Conservation (phyloP, 2,888 invertebrate species). For the Trachelus iudaicus region DNA sequence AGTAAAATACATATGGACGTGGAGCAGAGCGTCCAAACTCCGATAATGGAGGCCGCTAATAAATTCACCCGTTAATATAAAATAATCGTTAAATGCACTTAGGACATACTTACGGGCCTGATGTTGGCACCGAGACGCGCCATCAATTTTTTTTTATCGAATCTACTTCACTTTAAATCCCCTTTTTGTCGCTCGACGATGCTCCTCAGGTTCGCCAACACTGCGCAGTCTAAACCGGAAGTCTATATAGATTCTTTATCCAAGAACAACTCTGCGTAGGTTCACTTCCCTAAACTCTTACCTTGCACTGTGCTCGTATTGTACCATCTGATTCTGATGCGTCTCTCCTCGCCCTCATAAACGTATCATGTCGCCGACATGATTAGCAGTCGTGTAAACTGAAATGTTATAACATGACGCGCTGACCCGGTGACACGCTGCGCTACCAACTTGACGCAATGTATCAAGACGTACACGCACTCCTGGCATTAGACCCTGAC, state of each 20-base stretch:
- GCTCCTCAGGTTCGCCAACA: not conserved
- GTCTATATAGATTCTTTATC: not conserved
- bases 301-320: not conserved
- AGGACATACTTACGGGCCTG: slow-evolving; percentile 52
- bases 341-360: slow-evolving; percentile 1
- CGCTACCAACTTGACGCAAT: slow-evolving; percentile 51
- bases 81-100: slow-evolving; percentile 63
- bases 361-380: slow-evolving; percentile 34
- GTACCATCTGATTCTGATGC: not conserved
- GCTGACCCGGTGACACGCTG: slow-evolving; percentile 50
- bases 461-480: slow-evolving; percentile 57
- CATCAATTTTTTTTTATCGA: slow-evolving; percentile 50
- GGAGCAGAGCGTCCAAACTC: slow-evolving; percentile 39
- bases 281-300: not conserved
- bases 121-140: slow-evolving; percentile 45
- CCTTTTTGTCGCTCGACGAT: not conserved
- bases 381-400: slow-evolving; percentile 63
- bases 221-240: not conserved
- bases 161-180: slow-evolving; percentile 40
- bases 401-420: slow-evolving; percentile 61
- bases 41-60: slow-evolving; percentile 61
- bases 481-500: slow-evolving; percentile 40
- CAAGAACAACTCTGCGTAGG: not conserved
- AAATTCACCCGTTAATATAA: slow-evolving; percentile 60
- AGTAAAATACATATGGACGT: not conserved